Base-by-base conservation (phyloP, 2,113 vertebrate genomes). In the Sula dactylatra region DNA sequence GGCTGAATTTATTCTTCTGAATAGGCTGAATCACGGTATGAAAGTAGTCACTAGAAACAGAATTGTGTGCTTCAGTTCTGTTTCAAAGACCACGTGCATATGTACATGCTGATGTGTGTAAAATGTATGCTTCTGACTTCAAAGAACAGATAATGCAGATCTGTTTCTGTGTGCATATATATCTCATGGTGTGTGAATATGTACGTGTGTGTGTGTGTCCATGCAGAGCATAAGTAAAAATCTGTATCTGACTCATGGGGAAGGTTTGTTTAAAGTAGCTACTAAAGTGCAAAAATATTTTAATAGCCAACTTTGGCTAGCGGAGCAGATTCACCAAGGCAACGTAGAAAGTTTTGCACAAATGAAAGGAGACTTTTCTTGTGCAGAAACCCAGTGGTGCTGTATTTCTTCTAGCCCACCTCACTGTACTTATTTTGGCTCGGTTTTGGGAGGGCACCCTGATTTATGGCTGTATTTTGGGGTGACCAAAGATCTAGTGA, bases 241-340 rank as follows among this genome's bases (percentile, higher is more conserved):
- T 64, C 50, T 78, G 16, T 59, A 18, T 59, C 64, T 80, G 86
- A 58, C 74, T 93, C 66, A 17, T 15, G 45, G 38, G 58, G 7
- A 26, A 82, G 56, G 47, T 94, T 95, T 93, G 81, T 93, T 95
- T 93, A 94, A 96, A 84, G 78, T 44, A 69, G 34, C 59, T 71
- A 49, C 74, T 90, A 45, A 82, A 92, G 65, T 55, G 34, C 61
- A 89, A 61, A 95, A 61, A 27, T 52, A n/a, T 85, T 93, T 93
- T 61, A 93, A 62, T 96, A 86, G 85, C 40, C 55, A 71, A 3
- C 59, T 90, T 89, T 77, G 80, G 31, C 59, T 73, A 67, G 59
- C 6, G 10, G 62, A 86, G 40, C 38, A 78, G 40, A 50, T 87
- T 96, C 81, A 85, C 92, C 93, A 88, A 92, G 78, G 88, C 88